These are phyloP conservation scores for Drosophila littoralis DNA, from an alignment of 1,140 invertebrate genomes.

Conservation along the genomic window DNA sequence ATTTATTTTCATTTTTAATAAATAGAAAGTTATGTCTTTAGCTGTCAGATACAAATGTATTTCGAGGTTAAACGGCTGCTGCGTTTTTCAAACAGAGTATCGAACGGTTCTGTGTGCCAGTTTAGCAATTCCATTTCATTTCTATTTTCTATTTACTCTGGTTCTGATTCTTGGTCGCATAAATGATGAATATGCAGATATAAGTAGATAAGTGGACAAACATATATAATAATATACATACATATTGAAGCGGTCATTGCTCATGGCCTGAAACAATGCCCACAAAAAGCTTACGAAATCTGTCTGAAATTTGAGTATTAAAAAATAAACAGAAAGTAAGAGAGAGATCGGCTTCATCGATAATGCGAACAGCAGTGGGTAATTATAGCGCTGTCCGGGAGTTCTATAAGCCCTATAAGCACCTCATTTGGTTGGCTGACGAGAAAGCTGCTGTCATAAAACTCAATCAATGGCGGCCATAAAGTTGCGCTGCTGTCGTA, in stretches of 20 bases:
- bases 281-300: background rate
- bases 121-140: slow-evolving; percentile 52
- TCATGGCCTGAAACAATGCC: slow-evolving; percentile 19
- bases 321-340: background rate
- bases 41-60: slow-evolving; percentile 49
- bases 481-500: slow-evolving; percentile 17
- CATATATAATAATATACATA: background rate
- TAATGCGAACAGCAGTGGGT: slow-evolving; percentile 5
- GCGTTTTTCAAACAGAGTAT: slow-evolving; percentile 25
- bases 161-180: slow-evolving; percentile 12
- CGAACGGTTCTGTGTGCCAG: slow-evolving; percentile 68
- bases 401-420: slow-evolving; percentile 23
- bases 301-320: background rate
- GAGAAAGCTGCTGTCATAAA: slow-evolving; percentile 32
- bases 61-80: slow-evolving; percentile 23
- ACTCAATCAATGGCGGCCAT: slow-evolving; percentile 32
- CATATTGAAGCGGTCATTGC: slow-evolving; percentile 30
- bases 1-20: too few relatives aligned
- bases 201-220: slow-evolving; percentile 20
- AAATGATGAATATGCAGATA: slow-evolving; percentile 36
- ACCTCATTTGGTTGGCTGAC: background rate
- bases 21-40: slow-evolving; percentile 23
- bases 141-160: slow-evolving; percentile 16
- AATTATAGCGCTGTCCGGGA: slow-evolving; percentile 16
- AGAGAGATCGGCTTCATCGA: slow-evolving; percentile 5